phyloP scores from a whole-genome alignment of 2,113 vertebrate genomes.

The Xerus inauris region DNA sequence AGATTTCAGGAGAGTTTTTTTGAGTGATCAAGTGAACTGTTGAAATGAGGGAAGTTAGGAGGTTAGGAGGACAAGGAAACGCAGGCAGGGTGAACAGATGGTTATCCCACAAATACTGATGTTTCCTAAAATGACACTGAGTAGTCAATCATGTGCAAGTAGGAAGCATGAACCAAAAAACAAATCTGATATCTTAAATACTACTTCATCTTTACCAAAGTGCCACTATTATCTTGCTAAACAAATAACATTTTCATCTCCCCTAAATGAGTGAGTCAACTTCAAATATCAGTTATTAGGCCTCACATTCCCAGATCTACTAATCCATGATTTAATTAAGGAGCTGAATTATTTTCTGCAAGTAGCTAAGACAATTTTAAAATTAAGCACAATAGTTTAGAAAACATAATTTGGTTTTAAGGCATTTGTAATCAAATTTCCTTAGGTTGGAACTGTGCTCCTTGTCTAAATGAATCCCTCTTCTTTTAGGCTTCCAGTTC shows the following conservation, averaged over 20 bases:
- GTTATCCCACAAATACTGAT: not conserved
- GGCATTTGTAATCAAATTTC: not conserved
- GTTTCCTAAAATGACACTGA: not conserved
- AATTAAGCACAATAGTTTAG: slow-evolving; percentile 16
- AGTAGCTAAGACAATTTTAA: slow-evolving; percentile 6
- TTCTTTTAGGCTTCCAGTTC: not conserved
- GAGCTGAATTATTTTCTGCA: not conserved
- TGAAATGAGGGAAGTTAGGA: not conserved
- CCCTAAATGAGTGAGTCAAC: not conserved
- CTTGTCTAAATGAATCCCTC: not conserved
- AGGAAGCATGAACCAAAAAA: not conserved
- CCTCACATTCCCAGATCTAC: not conserved
- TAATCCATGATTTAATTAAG: not conserved
- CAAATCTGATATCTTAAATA: slow-evolving; percentile 22
- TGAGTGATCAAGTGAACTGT: not conserved
- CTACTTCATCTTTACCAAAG: slow-evolving; percentile 23
- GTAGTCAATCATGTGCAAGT: not conserved
- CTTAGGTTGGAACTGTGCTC: slow-evolving; percentile 17
- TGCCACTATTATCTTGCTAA: not conserved
- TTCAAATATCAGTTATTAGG: slow-evolving; percentile 30
- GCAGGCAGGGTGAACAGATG: not conserved
- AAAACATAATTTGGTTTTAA: slow-evolving; percentile 20
- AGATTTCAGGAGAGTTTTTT: not conserved
- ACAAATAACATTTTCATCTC: not conserved
- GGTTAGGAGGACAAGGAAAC: not conserved